Evolutionary conservation across 2,113 vertebrate genomes (phyloP).

Genomic region (Meleagris gallopavo): DNA sequence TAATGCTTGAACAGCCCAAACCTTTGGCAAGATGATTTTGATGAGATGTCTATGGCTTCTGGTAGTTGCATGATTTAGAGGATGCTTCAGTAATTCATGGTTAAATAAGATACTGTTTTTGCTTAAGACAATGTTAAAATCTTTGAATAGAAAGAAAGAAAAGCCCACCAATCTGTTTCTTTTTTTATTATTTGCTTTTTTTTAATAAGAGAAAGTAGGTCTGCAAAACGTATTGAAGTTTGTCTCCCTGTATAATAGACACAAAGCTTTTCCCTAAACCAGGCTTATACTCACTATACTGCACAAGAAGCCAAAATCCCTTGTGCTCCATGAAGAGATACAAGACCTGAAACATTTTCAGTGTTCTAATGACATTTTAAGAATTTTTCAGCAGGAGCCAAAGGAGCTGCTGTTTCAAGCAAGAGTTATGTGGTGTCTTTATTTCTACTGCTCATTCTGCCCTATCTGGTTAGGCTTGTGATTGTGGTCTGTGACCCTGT

Average conservation of each 20-base stretch:
- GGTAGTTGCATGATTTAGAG: constrained; percentile 20
- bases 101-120: background rate
- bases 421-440: background rate
- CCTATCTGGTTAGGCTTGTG: background rate
- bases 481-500: background rate
- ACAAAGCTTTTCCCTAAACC: background rate
- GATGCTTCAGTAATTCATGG: background rate
- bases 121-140: background rate
- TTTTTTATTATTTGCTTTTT: rapidly evolving
- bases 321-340: background rate
- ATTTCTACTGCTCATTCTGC: background rate
- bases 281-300: background rate
- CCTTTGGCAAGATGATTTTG: constrained; percentile 37
- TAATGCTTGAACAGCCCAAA: background rate
- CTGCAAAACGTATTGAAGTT: background rate
- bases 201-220: background rate
- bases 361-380: background rate
- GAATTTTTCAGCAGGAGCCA: background rate
- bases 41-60: constrained; percentile 3
- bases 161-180: background rate
- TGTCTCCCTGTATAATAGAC: background rate
- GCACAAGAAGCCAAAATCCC: background rate
- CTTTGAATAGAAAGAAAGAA: background rate
- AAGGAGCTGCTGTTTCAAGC: background rate
- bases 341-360: background rate